Percentiles rank a stretch among this genome's conserved stretches.
Evolutionary conservation across 2,888 invertebrate species (phyloP).

Genomic region (Lasioglossum leucozonium): DNA sequence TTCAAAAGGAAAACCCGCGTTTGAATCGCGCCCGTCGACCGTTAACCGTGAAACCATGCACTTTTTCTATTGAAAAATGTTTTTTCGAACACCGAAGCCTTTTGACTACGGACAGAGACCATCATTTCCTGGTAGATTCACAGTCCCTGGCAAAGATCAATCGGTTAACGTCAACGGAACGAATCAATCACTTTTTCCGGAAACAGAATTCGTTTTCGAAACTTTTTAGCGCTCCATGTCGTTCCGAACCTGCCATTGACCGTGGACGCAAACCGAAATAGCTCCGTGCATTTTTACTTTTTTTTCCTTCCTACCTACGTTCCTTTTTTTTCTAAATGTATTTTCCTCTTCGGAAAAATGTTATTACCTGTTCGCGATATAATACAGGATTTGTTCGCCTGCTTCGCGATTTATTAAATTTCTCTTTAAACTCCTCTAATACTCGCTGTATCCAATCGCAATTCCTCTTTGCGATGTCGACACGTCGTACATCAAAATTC

Average conservation of each 20-base stretch:
- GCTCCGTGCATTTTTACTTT: not conserved
- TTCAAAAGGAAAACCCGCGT: not conserved
- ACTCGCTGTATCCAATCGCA: not conserved
- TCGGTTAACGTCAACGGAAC: not conserved
- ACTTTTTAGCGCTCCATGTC: not conserved
- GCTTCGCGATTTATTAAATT: not conserved
- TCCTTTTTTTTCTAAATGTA: not conserved
- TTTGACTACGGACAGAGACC: conserved; percentile 7
- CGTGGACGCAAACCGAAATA: not conserved
- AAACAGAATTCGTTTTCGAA: not conserved
- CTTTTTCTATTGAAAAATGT: not conserved
- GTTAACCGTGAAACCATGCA: not conserved
- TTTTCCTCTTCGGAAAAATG: not conserved
- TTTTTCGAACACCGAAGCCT: conserved; percentile 4
- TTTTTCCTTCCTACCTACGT: not conserved
- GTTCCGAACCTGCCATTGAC: not conserved
- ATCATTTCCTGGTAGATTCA: conserved; percentile 16
- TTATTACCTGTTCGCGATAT: not conserved
- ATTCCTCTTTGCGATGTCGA: not conserved
- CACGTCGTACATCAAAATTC: not conserved
- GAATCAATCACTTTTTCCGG: conserved; percentile 12
- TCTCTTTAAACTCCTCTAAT: not conserved
- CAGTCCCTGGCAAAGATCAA: conserved; percentile 11
- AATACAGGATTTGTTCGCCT: not conserved
- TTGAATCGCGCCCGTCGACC: not conserved